Percentiles rank a stretch among this genome's conserved stretches.
These are phyloP conservation scores for Pseudomyrmex flavicornis DNA, from an alignment of 1,140 invertebrate genomes.

Conservation along the genomic window DNA sequence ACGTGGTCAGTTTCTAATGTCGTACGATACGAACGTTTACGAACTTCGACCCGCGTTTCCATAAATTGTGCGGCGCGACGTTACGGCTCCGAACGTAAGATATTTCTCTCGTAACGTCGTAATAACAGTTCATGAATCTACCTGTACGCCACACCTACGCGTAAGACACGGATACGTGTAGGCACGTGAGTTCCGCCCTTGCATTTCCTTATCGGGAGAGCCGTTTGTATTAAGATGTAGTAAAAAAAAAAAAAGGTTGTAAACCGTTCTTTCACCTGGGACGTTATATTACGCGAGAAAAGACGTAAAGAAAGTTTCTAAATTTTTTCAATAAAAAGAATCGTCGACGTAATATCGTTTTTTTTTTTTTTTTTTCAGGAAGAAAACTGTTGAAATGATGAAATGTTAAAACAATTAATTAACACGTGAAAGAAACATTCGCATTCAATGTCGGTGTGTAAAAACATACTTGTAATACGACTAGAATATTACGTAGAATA, in stretches of 20 bases:
- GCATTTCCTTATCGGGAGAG: constrained; percentile 47
- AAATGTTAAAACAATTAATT: background rate
- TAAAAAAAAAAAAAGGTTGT: background rate
- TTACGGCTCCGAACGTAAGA: constrained; percentile 22
- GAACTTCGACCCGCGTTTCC: constrained; percentile 50
- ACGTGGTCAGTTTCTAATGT: constrained; percentile 20
- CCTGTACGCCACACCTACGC: constrained; percentile 63
- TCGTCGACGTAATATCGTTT: background rate
- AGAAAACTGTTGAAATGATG: background rate
- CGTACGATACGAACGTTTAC: constrained; percentile 28
- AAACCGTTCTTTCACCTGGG: constrained; percentile 19
- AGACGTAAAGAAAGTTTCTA: background rate
- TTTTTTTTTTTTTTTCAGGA: background rate
- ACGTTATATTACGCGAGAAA: background rate
- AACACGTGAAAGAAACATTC: no score
- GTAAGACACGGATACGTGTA: constrained; percentile 14
- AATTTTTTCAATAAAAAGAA: background rate
- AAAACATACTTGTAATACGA: no score
- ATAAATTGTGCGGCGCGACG: constrained; percentile 38
- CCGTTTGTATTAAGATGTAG: constrained; percentile 4
- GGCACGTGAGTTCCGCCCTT: constrained; percentile 63
- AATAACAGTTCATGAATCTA: constrained; percentile 52
- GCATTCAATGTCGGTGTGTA: no score
- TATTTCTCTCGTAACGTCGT: constrained; percentile 38
- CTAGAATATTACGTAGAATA: no score